Evolutionary conservation across 2,888 invertebrate species (phyloP).

Genomic region (Ophioninae sp.): DNA sequence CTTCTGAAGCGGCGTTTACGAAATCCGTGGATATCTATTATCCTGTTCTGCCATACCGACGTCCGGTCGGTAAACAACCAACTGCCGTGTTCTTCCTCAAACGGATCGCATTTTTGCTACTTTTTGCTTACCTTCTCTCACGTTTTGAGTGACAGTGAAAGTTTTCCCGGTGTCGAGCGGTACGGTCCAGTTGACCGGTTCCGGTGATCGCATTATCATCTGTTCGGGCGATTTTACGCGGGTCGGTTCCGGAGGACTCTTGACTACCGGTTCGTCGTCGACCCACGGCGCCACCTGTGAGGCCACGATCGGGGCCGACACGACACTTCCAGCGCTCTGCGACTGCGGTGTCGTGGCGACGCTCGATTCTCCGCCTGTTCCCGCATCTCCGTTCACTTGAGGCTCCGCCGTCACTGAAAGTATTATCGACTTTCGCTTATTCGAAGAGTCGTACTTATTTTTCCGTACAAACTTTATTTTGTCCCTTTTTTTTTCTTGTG

Average conservation of each 20-base stretch:
- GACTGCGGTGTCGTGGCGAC: slow-evolving; percentile 81
- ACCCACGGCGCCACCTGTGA: slow-evolving; percentile 81
- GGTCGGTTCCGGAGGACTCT: slow-evolving; percentile 96
- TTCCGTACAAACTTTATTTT: background rate
- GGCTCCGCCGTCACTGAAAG: slow-evolving; percentile 79
- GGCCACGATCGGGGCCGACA: slow-evolving; percentile 86
- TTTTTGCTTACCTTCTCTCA: slow-evolving; percentile 85
- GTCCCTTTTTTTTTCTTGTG: background rate
- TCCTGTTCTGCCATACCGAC: too few relatives aligned
- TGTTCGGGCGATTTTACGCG: slow-evolving; percentile 96
- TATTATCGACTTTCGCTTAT: slow-evolving; percentile 70
- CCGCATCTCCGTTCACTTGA: slow-evolving; percentile 76
- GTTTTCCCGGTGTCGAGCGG: slow-evolving; percentile 96
- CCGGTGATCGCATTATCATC: slow-evolving; percentile 95
- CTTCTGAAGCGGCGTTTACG: too few relatives aligned
- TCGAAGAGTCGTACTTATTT: slow-evolving; percentile 61
- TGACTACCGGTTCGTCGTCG: slow-evolving; percentile 88
- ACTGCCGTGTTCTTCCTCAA: background rate
- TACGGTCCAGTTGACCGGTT: slow-evolving; percentile 97
- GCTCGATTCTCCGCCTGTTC: slow-evolving; percentile 73
- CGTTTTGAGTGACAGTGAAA: slow-evolving; percentile 96
- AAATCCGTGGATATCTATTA: too few relatives aligned
- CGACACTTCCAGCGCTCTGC: slow-evolving; percentile 80
- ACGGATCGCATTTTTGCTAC: background rate
- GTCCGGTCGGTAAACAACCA: too few relatives aligned